Evolutionary conservation across 1,140 invertebrate genomes (phyloP), one percentile per base, ranked within the genome.

Genomic region (Anastrepha obliqua): DNA sequence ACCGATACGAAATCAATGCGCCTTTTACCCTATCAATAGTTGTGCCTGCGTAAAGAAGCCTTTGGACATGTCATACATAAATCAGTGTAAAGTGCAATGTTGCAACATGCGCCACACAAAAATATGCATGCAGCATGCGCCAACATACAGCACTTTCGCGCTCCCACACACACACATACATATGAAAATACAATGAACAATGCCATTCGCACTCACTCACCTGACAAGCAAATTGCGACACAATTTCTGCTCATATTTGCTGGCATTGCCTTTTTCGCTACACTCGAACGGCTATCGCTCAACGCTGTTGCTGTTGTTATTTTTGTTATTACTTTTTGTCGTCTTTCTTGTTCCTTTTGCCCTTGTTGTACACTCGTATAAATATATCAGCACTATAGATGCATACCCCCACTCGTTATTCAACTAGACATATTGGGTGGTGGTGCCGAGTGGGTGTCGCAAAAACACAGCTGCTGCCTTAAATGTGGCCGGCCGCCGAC

Each of bases 181-280:
- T 55, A 55, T 55, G 51, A 55, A 55, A 13, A 51, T 47, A 44
- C 44, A 87, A 59, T 11, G 9, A 4, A 13, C 20, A n/a, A 86
- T 8, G 59, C 67, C n/a, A 29, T 64, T 65, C n/a, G 86, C n/a
- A 51, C 59, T 65, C 58, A 88, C 88, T 88, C 78, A 88, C 88
- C 88, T 88, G 88, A 87, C 74, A 88, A 86, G 88, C 88, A 85
- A 88, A 88, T 87, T 88, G 88, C 86, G 60, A 86, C 81, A 86
- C 60, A 87, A 86, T 88, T 88, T 87, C 65, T 87, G 87, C 42
- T 88, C 88, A 88, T 88, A 86, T 87, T 88, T 81, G 74, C 74
- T 81, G 44, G 47, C 44, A 81, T 81, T 81, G 74, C 47, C 74
- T 60, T 44, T 70, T 20, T 64, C 86, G 86, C 13, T 44, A 8